A percentile compares a stretch with the other conserved stretches of the same genome.
Conservation (phyloP, 2,888 invertebrate genomes). For the Chrysolina americana region DNA sequence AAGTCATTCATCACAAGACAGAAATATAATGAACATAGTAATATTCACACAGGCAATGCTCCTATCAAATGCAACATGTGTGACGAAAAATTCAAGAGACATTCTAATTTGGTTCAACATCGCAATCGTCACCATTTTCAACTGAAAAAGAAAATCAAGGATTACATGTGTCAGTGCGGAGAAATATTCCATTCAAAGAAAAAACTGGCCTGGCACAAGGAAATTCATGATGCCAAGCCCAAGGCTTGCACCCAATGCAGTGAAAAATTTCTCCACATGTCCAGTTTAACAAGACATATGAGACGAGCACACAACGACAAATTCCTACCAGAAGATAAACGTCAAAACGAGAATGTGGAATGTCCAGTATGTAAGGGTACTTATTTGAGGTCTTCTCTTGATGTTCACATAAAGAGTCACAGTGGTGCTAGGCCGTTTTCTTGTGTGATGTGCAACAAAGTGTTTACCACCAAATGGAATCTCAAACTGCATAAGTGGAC, state of each 20-base stretch:
- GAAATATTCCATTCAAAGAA: slow-evolving; percentile 87
- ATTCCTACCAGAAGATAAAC: slow-evolving; percentile 77
- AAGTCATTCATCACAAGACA: slow-evolving; percentile 88
- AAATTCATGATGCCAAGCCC: slow-evolving; percentile 85
- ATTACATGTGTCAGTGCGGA: slow-evolving; percentile 75
- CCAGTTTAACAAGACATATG: slow-evolving; percentile 88
- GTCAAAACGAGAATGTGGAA: slow-evolving; percentile 78
- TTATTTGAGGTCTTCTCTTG: slow-evolving; percentile 84
- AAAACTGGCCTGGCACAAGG: slow-evolving; percentile 88
- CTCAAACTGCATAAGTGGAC: slow-evolving; percentile 92
- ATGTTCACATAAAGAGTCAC: slow-evolving; percentile 86
- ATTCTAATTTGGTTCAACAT: slow-evolving; percentile 89
- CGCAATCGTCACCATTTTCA: slow-evolving; percentile 84
- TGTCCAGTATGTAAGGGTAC: slow-evolving; percentile 85
- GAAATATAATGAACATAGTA: slow-evolving; percentile 86
- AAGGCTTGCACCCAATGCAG: slow-evolving; percentile 89
- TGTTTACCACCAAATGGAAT: slow-evolving; percentile 92
- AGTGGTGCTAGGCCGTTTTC: slow-evolving; percentile 82
- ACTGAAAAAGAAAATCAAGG: slow-evolving; percentile 78
- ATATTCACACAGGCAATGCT: slow-evolving; percentile 85
- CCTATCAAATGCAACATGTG: slow-evolving; percentile 87
- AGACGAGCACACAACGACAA: slow-evolving; percentile 84
- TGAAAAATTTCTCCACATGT: slow-evolving; percentile 88
- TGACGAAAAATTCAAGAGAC: slow-evolving; percentile 84
- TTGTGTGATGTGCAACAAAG: slow-evolving; percentile 87